Evolutionary conservation across 1,140 invertebrate genomes (phyloP).

Genomic region (Ruditapes philippinarum): DNA sequence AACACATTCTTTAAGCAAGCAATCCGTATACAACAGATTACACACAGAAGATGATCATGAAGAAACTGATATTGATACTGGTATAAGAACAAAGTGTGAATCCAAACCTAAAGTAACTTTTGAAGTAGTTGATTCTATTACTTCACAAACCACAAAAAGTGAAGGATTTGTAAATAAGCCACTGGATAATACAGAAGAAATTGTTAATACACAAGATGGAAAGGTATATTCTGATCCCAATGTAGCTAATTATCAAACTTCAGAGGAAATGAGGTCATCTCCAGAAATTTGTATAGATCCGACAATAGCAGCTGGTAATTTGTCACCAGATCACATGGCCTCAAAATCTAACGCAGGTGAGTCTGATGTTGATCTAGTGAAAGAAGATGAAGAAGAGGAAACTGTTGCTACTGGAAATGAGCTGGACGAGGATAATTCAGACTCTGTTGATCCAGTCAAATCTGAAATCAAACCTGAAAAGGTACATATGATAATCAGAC

Average conservation of each 20-base stretch:
- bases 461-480: too few relatives aligned
- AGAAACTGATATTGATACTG: neutral
- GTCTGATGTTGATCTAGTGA: neutral
- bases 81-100: neutral
- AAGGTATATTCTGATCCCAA: neutral
- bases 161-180: too few relatives aligned
- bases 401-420: neutral
- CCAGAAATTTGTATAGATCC: neutral
- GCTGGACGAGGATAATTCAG: neutral
- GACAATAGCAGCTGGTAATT: neutral
- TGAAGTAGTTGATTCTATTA: too few relatives aligned
- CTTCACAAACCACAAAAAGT: too few relatives aligned
- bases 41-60: constrained; percentile 15
- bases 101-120: neutral
- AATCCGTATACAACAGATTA: neutral
- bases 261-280: neutral
- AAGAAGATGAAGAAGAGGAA: neutral
- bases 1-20: neutral
- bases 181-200: neutral
- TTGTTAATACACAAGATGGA: neutral
- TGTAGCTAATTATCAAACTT: neutral
- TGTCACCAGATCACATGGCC: neutral
- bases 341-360: neutral
- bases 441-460: too few relatives aligned
- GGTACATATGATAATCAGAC: too few relatives aligned